Conservation (phyloP, 2,113 vertebrate genomes). For the Mesoclemmys tuberculata region DNA sequence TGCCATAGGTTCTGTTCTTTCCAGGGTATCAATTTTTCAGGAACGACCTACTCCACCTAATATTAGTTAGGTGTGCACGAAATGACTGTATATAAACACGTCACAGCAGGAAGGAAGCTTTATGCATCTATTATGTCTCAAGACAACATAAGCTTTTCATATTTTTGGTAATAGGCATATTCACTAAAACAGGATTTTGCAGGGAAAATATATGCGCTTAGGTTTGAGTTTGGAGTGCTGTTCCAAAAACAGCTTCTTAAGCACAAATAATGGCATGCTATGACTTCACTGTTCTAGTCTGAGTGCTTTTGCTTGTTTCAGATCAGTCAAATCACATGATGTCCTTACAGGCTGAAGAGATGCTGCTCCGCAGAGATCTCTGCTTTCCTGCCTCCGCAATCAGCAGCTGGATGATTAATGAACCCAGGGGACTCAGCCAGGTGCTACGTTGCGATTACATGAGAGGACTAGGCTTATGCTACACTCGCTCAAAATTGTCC, state of each 20-base stretch:
- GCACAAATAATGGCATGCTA: rapidly evolving
- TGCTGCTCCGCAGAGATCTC: neutral
- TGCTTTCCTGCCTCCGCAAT: neutral
- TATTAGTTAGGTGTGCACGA: neutral
- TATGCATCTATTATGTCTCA: neutral
- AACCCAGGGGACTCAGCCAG: neutral
- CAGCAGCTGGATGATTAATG: neutral
- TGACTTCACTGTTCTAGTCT: too few species aligned
- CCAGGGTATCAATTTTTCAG: rapidly evolving
- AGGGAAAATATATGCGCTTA: neutral
- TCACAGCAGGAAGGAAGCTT: neutral
- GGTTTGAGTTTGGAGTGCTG: rapidly evolving
- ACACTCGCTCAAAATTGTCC: neutral
- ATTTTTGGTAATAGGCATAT: neutral
- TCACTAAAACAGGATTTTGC: neutral
- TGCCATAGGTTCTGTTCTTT: neutral
- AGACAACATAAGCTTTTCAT: neutral
- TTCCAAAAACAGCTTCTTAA: neutral
- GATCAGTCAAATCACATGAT: neutral
- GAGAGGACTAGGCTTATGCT: neutral
- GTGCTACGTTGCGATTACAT: rapidly evolving
- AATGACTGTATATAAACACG: too few species aligned
- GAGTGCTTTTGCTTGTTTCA: neutral
- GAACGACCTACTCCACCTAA: neutral
- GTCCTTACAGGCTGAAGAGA: neutral